phyloP scores from a whole-genome alignment of 2,888 invertebrate species.

The Phlogophora meticulosa region DNA sequence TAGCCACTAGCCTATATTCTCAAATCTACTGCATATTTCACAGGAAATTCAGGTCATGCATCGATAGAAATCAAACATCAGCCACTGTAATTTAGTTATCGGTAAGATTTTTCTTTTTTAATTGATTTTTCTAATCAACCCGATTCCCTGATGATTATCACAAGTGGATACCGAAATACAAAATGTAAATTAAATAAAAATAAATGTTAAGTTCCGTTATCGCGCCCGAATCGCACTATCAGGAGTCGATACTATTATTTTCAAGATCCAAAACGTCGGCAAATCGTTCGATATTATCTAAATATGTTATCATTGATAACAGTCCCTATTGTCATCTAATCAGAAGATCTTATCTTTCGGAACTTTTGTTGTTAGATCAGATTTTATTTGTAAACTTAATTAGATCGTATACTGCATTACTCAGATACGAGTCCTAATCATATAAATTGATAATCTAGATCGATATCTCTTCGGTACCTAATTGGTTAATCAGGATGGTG shows the following conservation, averaged over 20 bases:
- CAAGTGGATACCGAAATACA: slow-evolving; percentile 55
- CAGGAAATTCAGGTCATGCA: slow-evolving; percentile 13
- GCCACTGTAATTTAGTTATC: slow-evolving; percentile 53
- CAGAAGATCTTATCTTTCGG: slow-evolving; percentile 62
- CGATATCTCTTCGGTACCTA: slow-evolving; percentile 50
- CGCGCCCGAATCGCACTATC: slow-evolving; percentile 41
- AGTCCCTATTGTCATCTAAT: slow-evolving; percentile 70
- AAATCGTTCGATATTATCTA: slow-evolving; percentile 47
- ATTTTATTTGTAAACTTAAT: slow-evolving; percentile 74
- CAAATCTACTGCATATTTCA: not conserved
- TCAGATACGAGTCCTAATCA: slow-evolving; percentile 60
- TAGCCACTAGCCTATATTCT: too few species aligned
- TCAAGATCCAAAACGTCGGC: slow-evolving; percentile 32
- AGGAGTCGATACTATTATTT: slow-evolving; percentile 50
- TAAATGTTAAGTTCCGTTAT: slow-evolving; percentile 56
- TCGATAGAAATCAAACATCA: slow-evolving; percentile 41
- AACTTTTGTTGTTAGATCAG: slow-evolving; percentile 69
- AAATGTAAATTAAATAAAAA: slow-evolving; percentile 58
- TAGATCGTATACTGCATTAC: slow-evolving; percentile 72
- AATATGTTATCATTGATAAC: slow-evolving; percentile 49
- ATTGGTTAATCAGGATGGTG: slow-evolving; percentile 62
- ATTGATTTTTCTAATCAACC: slow-evolving; percentile 60
- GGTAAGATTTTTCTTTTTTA: slow-evolving; percentile 33
- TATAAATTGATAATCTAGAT: slow-evolving; percentile 53
- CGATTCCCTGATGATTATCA: slow-evolving; percentile 52